phyloP scores from a whole-genome alignment of 2,888 invertebrate genomes.

The Hedychridium roseum region DNA sequence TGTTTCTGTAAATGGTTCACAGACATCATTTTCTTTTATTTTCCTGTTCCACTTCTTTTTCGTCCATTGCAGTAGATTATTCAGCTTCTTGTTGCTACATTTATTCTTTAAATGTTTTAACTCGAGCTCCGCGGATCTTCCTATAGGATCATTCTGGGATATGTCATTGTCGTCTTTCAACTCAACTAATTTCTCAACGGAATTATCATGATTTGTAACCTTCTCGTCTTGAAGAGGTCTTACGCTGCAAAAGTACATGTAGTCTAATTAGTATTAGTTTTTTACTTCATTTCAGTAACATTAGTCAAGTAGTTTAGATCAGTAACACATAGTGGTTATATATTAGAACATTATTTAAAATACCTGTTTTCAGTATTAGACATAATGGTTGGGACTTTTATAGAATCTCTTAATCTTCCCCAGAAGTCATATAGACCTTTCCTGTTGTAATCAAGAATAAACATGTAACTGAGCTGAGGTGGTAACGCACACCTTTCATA shows the following conservation, averaged over 20 bases:
- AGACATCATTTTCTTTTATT: slow-evolving; percentile 16
- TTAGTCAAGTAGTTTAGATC: too few relatives aligned
- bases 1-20: slow-evolving; percentile 21
- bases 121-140: neutral
- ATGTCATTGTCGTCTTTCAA: neutral
- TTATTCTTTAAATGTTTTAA: neutral
- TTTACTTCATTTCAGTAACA: neutral
- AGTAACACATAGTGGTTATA: neutral
- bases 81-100: slow-evolving; percentile 11
- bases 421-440: slow-evolving; percentile 74
- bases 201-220: neutral
- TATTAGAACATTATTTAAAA: neutral
- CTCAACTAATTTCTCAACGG: neutral
- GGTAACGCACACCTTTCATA: slow-evolving; percentile 74
- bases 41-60: slow-evolving; percentile 17
- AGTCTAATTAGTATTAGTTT: too few relatives aligned
- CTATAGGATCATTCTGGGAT: neutral
- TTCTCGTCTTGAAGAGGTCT: neutral
- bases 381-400: slow-evolving; percentile 46
- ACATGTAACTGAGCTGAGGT: slow-evolving; percentile 72
- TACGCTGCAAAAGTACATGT: neutral
- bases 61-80: slow-evolving; percentile 23
- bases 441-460: slow-evolving; percentile 70
- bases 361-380: neutral
- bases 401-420: slow-evolving; percentile 71